Evolutionary conservation across 2,113 vertebrate species (phyloP), one percentile per base, ranked within the genome.

Genomic region (Rhipidura dahli): DNA sequence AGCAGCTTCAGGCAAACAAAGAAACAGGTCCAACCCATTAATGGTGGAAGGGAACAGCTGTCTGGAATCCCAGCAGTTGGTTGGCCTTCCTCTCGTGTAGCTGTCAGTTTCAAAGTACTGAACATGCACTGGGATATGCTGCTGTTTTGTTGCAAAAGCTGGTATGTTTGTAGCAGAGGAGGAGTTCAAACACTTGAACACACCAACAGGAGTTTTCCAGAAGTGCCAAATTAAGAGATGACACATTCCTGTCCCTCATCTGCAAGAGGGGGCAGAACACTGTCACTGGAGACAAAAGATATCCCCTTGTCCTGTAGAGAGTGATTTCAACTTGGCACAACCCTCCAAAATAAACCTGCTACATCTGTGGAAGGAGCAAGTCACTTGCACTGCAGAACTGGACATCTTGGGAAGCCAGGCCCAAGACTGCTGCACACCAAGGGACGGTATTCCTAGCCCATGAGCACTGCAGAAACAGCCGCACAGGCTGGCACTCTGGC

Each of bases 391-490:
- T 63, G 42, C 18, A 49, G 27, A 63, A 56, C 37, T 22, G 5
- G 7, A 35, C 56, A 37, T n/a, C 35, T n/a, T n/a, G n/a, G 40
- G 15, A 63, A 77, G 44, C 15, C 26, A 49, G 31, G 30, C 45
- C 54, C 40, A 33, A 31, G 54, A 60, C 26, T 17, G 49, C 63
- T 68, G 27, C 40, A 28, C 26, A 28, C 10, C 21, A 19, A 53
- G 54, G 33, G 22, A 44, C 0, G 1, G 21, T 0, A 0, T 8
- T 39, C 15, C n/a, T 30, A 1, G 40, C 40, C 13, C 6, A 1
- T 0, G 0, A 13, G 21, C 59, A 11, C 33, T 4, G 31, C 2
- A 35, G 33, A 44, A 68, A 60, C 30, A 7, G 5, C 9, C 12
- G 23, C 16, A n/a, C 2, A 6, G 27, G 17, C 33, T 5, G 40